Evolutionary conservation across 2,797 vertebrate species (phyloP).

Genomic region (Leptodactylus fallax): DNA sequence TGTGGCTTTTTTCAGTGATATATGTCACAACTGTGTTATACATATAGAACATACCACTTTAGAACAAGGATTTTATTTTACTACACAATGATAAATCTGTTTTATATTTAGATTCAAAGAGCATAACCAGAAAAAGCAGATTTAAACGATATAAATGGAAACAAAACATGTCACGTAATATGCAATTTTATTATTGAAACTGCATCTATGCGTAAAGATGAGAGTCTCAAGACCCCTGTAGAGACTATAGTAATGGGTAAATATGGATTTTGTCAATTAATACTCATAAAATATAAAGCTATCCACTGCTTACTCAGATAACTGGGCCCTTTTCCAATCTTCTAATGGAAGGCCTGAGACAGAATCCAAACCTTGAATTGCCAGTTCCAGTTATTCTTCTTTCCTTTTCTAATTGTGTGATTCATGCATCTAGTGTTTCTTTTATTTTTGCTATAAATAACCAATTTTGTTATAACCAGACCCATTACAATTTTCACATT

Average conservation of each 20-base stretch:
- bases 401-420: background rate
- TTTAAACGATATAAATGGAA: constrained; percentile 7
- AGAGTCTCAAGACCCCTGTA: background rate
- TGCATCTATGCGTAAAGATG: background rate
- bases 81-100: no score
- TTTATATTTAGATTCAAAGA: no score
- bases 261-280: constrained; percentile 38
- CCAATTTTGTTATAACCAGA: background rate
- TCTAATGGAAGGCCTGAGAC: constrained; percentile 19
- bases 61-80: no score
- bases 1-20: no score
- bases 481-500: background rate
- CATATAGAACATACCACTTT: no score
- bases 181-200: constrained; percentile 10
- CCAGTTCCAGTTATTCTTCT: constrained; percentile 35
- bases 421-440: background rate
- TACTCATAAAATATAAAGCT: constrained; percentile 33
- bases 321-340: constrained; percentile 18
- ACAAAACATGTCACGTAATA: background rate
- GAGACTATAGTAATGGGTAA: constrained; percentile 22
- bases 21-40: no score
- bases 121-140: no score
- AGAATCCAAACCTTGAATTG: constrained; percentile 26
- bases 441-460: background rate
- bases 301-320: constrained; percentile 3